These are phyloP conservation scores for Lasioglossum zephyrum DNA, from an alignment of 2,888 invertebrate species.

Conservation along the genomic window DNA sequence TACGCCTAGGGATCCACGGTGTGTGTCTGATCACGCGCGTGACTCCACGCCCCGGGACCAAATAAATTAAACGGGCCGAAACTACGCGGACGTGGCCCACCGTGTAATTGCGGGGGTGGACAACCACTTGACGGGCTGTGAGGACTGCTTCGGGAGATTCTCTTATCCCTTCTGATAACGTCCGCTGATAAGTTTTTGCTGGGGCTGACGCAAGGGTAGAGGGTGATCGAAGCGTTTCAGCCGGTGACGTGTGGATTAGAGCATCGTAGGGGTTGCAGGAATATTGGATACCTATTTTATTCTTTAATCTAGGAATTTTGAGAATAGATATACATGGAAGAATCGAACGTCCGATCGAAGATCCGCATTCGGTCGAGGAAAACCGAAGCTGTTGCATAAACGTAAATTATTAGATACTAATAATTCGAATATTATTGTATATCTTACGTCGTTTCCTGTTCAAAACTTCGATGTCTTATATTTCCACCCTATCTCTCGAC, in stretches of 20 bases:
- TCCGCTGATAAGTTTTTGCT: background rate
- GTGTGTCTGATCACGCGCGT: conserved; percentile 34
- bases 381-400: too few species aligned
- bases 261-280: too few species aligned
- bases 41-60: conserved; percentile 41
- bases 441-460: too few species aligned
- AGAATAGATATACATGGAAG: too few species aligned
- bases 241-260: background rate
- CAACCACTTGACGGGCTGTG: conserved; percentile 18
- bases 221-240: background rate
- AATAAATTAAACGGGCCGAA: conserved; percentile 67
- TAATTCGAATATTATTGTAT: too few species aligned
- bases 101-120: conserved; percentile 43
- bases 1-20: conserved; percentile 53
- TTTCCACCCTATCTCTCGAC: too few species aligned
- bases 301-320: background rate
- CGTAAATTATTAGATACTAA: too few species aligned
- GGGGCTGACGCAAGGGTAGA: background rate
- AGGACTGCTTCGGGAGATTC: background rate
- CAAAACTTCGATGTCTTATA: too few species aligned
- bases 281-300: background rate
- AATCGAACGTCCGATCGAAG: too few species aligned
- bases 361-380: too few species aligned
- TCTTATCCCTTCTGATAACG: background rate
- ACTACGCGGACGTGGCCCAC: conserved; percentile 46